Evolutionary conservation across 2,113 vertebrate genomes (phyloP).

Genomic region (Sapayoa aenigma): DNA sequence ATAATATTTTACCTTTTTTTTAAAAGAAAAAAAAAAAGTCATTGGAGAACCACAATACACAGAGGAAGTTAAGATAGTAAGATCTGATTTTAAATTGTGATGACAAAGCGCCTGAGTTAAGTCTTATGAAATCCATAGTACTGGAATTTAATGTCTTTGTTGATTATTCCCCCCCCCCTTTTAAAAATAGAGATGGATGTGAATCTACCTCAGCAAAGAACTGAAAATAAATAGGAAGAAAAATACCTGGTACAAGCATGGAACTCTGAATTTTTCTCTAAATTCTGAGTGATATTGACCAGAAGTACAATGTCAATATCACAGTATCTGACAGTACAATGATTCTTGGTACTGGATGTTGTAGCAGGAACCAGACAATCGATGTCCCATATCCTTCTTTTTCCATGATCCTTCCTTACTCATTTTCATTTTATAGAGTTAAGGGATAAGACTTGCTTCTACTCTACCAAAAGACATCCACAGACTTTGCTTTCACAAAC

Average conservation of each 20-base stretch:
- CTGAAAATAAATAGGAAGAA: background rate
- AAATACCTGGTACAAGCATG: background rate
- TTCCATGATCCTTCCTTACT: background rate
- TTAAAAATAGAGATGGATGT: background rate
- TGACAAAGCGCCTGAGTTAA: background rate
- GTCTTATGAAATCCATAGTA: background rate
- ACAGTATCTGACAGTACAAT: background rate
- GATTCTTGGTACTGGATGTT: rapidly evolving
- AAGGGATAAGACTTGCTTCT: background rate
- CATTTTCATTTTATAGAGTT: background rate
- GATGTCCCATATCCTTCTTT: background rate
- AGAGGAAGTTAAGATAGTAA: background rate
- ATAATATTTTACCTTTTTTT: background rate
- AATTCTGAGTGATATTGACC: background rate
- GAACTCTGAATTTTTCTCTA: background rate
- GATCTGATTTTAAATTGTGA: background rate
- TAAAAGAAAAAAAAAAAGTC: too few species aligned
- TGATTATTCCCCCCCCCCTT: rapidly evolving
- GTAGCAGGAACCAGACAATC: background rate
- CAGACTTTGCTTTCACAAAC: background rate
- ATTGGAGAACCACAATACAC: background rate
- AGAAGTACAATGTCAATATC: too few species aligned
- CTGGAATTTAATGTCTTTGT: background rate
- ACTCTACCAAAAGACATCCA: background rate
- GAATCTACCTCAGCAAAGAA: background rate